These are phyloP conservation scores for Apaloderma vittatum DNA, from an alignment of 2,113 vertebrate genomes.

Conservation along the genomic window DNA sequence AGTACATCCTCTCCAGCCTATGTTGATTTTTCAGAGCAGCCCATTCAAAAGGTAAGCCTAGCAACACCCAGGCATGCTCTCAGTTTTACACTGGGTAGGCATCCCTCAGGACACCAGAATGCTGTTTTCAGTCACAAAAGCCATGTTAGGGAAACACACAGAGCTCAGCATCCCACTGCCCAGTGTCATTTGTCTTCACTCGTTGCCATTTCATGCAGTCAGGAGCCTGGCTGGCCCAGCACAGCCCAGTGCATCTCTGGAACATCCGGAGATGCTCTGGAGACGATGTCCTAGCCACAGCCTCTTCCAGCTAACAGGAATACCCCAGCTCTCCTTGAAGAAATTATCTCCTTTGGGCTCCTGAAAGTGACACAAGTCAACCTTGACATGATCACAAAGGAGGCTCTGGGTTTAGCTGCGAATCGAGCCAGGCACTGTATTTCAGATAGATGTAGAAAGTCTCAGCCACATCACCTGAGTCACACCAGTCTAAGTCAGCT, in stretches of 20 bases:
- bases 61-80: neutral
- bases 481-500: neutral
- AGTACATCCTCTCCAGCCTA: neutral
- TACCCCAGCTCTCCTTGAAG: neutral
- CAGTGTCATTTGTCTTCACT: neutral
- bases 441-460: neutral
- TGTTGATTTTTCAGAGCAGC: neutral
- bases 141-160: neutral
- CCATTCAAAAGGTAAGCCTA: neutral
- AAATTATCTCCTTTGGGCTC: neutral
- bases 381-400: neutral
- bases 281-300: neutral
- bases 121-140: neutral
- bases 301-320: neutral
- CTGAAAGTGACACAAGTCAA: neutral
- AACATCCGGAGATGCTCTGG: neutral
- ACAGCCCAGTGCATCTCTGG: neutral
- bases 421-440: neutral
- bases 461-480: neutral
- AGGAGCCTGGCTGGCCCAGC: rapidly evolving
- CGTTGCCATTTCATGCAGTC: neutral
- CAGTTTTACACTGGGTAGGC: neutral
- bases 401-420: neutral
- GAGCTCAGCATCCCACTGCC: neutral
- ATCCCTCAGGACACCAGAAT: neutral